Evolutionary conservation across 2,888 invertebrate species (phyloP).

Genomic region (Deladenus siricidicola): DNA sequence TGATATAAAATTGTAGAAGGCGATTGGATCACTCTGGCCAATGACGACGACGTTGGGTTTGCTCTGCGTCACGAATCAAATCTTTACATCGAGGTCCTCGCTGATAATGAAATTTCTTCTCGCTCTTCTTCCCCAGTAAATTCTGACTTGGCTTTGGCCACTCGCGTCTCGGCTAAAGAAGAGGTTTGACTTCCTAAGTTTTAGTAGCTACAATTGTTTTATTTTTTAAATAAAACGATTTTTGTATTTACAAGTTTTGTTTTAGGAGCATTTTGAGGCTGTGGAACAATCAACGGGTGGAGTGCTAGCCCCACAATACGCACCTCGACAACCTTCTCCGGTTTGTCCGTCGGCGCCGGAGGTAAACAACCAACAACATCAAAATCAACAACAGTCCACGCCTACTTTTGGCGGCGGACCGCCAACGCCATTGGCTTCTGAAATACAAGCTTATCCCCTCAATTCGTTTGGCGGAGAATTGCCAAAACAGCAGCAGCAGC

Average conservation of each 20-base stretch:
- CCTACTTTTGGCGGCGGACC: too few species aligned
- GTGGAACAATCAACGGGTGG: background rate
- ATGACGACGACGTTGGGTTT: constrained; percentile 36
- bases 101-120: background rate
- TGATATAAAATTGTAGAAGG: constrained; percentile 28
- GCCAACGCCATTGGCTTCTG: too few species aligned
- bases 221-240: background rate
- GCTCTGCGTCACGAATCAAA: constrained; percentile 25
- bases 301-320: background rate
- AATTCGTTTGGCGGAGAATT: too few species aligned
- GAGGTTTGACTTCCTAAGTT: background rate
- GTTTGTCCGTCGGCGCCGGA: background rate
- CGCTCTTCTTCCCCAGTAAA: background rate
- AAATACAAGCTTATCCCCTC: too few species aligned
- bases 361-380: background rate
- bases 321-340: background rate
- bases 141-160: constrained; percentile 2
- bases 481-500: too few species aligned
- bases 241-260: background rate
- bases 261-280: background rate
- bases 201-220: too few species aligned
- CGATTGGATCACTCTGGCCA: constrained; percentile 36
- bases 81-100: constrained; percentile 13
- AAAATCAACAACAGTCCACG: too few species aligned
- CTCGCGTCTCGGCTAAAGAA: constrained; percentile 6